Evolutionary conservation across 2,888 invertebrate species (phyloP).

Genomic region (Oscheius onirici): DNA sequence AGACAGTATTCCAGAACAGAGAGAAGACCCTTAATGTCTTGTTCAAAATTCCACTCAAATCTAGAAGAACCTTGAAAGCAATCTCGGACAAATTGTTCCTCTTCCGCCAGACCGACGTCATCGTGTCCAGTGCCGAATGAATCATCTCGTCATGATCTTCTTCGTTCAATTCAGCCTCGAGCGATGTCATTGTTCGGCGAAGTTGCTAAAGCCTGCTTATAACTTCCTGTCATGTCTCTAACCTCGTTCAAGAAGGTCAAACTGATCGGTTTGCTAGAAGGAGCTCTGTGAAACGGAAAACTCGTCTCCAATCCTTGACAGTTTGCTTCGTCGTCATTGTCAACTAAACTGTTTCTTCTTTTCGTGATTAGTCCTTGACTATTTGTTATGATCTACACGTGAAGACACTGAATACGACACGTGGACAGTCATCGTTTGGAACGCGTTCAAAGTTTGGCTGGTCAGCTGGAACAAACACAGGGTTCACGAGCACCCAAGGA

Average conservation of each 20-base stretch:
- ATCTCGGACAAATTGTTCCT: constrained; percentile 62
- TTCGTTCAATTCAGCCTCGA: constrained; percentile 4
- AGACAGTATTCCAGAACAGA: constrained; percentile 67
- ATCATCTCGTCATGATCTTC: constrained; percentile 23
- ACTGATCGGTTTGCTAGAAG: neutral
- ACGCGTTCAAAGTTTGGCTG: no score
- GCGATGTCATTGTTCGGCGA: constrained; percentile 14
- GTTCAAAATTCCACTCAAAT: neutral
- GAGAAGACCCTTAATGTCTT: constrained; percentile 51
- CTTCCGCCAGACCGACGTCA: constrained; percentile 61
- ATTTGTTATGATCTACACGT: constrained; percentile 11
- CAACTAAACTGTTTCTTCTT: neutral
- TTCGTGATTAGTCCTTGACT: neutral
- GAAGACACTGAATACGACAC: constrained; percentile 7
- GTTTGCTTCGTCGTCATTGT: neutral
- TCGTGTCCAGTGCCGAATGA: constrained; percentile 34
- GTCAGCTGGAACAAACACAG: no score
- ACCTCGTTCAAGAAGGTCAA: constrained; percentile 3
- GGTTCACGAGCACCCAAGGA: no score
- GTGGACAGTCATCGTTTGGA: neutral
- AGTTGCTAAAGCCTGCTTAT: no score
- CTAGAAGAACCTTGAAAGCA: constrained; percentile 51
- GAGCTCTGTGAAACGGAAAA: constrained; percentile 6
- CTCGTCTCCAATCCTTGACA: neutral
- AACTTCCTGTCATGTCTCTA: no score